phyloP scores from a whole-genome alignment of 2,113 vertebrate species.

The Fulica atra region DNA sequence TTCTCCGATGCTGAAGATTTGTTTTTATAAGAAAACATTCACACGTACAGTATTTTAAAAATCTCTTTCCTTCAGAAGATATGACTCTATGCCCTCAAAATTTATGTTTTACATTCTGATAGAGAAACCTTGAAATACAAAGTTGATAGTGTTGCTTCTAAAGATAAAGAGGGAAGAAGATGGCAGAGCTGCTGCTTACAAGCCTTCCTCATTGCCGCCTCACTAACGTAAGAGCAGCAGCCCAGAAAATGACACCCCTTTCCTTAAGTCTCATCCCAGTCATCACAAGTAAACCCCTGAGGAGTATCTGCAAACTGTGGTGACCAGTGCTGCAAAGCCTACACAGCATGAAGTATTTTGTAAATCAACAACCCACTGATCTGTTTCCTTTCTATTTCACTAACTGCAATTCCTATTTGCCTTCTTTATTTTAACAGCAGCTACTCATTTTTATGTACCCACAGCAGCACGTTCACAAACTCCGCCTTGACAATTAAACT shows the following conservation, averaged over 20 bases:
- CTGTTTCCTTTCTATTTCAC: background rate
- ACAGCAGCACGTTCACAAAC: background rate
- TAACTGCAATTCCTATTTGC: background rate
- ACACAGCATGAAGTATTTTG: background rate
- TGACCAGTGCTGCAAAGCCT: background rate
- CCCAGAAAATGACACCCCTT: background rate
- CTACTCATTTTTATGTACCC: background rate
- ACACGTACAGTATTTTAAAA: background rate
- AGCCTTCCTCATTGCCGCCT: background rate
- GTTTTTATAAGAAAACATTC: background rate
- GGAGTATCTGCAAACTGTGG: background rate
- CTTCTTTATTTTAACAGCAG: background rate
- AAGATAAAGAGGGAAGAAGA: background rate
- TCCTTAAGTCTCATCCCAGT: rapidly evolving
- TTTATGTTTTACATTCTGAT: background rate
- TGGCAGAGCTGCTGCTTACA: background rate
- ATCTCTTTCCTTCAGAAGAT: background rate
- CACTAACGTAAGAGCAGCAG: background rate
- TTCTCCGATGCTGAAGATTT: background rate
- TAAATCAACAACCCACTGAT: background rate
- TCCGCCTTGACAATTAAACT: background rate
- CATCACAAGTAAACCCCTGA: background rate
- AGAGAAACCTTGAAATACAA: background rate
- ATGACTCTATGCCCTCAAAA: rapidly evolving
- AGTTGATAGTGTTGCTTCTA: background rate